Evolutionary conservation across 1,140 invertebrate genomes (phyloP).

Genomic region (Scaptomyza montana): DNA sequence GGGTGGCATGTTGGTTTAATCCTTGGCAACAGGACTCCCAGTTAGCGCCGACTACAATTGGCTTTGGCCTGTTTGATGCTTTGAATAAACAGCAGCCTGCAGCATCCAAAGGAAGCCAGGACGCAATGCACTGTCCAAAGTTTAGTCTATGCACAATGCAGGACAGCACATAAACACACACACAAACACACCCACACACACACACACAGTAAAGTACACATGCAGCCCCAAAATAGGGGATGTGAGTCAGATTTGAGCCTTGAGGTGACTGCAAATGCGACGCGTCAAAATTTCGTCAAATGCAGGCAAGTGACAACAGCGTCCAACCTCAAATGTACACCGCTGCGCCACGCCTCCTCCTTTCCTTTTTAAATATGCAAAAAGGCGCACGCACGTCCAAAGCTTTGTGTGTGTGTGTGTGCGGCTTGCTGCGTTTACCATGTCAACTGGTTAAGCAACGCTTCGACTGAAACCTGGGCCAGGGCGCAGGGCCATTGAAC

Average conservation of each 20-base stretch:
- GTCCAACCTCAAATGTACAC: background rate
- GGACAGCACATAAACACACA: background rate
- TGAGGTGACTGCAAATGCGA: slow-evolving; percentile 67
- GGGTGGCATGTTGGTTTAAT: background rate
- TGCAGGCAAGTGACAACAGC: slow-evolving; percentile 59
- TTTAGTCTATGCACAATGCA: slow-evolving; percentile 9
- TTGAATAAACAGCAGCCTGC: slow-evolving; percentile 38
- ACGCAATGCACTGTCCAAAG: slow-evolving; percentile 34
- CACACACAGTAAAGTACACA: background rate
- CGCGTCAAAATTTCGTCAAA: slow-evolving; percentile 72
- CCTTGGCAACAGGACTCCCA: background rate
- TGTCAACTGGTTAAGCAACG: slow-evolving; percentile 29
- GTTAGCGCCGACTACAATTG: slow-evolving; percentile 19
- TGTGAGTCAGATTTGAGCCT: slow-evolving; percentile 47
- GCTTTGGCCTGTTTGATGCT: slow-evolving; percentile 29
- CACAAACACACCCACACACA: no score
- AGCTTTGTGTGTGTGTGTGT: slow-evolving; percentile 12
- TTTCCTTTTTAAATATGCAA: slow-evolving; percentile 61
- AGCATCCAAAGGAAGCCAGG: slow-evolving; percentile 41
- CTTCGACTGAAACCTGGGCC: slow-evolving; percentile 11
- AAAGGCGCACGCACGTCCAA: slow-evolving; percentile 54
- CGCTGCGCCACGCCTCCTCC: background rate
- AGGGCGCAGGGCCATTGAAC: slow-evolving; percentile 11
- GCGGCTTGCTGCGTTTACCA: slow-evolving; percentile 23
- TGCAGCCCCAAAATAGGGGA: background rate